phyloP scores from a whole-genome alignment of 2,797 vertebrate genomes.

The Neostethus bicornis region DNA sequence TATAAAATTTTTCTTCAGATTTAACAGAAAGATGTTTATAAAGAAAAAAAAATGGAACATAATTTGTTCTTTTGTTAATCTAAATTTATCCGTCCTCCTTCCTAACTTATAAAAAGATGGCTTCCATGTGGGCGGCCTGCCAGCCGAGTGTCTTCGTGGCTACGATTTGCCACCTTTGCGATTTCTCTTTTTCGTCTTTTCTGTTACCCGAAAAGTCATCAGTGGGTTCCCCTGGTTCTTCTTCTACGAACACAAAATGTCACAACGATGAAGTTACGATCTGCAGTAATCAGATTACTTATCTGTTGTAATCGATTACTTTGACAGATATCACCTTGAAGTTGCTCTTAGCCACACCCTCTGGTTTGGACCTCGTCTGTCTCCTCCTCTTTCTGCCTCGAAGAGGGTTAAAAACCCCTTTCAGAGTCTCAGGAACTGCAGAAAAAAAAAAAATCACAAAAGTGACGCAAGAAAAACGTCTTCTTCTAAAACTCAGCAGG shows the following conservation, averaged over 20 bases:
- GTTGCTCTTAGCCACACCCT: constrained; percentile 36
- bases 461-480: background rate
- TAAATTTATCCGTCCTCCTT: too few species aligned
- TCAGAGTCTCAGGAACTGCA: constrained; percentile 85
- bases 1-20: too few species aligned
- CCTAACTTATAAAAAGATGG: too few species aligned
- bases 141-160: background rate
- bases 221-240: constrained; percentile 81
- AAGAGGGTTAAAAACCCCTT: constrained; percentile 63
- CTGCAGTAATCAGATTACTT: background rate
- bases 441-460: background rate
- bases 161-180: constrained; percentile 54
- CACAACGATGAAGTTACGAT: background rate
- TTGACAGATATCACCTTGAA: constrained; percentile 71
- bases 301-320: background rate
- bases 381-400: constrained; percentile 58
- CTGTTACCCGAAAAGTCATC: constrained; percentile 81
- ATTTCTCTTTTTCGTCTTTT: constrained; percentile 48
- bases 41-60: too few species aligned
- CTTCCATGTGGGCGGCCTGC: too few species aligned
- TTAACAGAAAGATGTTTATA: too few species aligned
- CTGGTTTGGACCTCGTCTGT: constrained; percentile 10
- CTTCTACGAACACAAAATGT: constrained; percentile 49
- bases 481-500: too few species aligned
- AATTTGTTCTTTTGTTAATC: too few species aligned